Conservation (phyloP, 2,113 vertebrate species). For the Siniperca knerii region DNA sequence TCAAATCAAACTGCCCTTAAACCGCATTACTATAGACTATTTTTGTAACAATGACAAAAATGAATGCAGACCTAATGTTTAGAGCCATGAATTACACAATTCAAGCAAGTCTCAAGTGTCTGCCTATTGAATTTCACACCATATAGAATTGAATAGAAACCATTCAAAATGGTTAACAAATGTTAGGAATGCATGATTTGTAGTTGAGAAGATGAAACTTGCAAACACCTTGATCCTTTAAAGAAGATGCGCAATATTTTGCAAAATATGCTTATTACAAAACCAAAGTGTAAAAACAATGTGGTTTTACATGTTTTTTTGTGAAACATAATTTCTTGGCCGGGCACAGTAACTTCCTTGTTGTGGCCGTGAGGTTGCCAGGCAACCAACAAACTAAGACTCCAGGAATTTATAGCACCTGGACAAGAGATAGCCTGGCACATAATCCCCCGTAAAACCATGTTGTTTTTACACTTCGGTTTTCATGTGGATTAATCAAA, state of each 20-base stretch:
- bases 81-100: not conserved
- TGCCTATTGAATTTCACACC: not conserved
- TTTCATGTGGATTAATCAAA: too few species aligned
- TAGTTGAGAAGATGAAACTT: not conserved
- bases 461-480: too few species aligned
- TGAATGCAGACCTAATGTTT: not conserved
- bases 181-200: not conserved
- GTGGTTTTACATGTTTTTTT: not conserved
- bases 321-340: not conserved
- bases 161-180: not conserved
- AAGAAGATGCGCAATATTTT: not conserved
- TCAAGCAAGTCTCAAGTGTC: not conserved
- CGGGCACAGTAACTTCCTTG: not conserved
- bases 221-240: not conserved
- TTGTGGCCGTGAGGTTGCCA: not conserved
- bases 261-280: not conserved
- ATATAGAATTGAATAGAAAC: too few species aligned
- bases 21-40: not conserved
- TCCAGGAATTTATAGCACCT: not conserved
- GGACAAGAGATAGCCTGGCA: not conserved
- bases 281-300: not conserved
- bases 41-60: not conserved
- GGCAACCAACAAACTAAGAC: constrained; percentile 1
- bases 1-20: not conserved
- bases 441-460: not conserved